Evolutionary conservation across 1,140 invertebrate genomes (phyloP).

Genomic region (Medauroidea extradentata): DNA sequence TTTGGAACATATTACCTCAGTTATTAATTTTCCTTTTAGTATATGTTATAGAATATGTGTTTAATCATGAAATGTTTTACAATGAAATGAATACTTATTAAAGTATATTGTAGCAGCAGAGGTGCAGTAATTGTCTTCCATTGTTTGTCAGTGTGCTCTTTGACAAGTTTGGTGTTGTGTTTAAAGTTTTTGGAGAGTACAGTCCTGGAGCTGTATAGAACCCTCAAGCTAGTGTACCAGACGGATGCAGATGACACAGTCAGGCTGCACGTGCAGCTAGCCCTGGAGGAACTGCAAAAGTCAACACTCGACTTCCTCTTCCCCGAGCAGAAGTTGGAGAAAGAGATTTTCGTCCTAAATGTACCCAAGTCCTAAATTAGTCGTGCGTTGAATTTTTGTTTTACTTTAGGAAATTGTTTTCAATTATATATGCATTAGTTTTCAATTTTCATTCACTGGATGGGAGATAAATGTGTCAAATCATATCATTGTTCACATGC

Average conservation of each 20-base stretch:
- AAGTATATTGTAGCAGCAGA: background rate
- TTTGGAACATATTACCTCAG: no score
- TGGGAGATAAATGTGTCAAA: no score
- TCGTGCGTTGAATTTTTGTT: no score
- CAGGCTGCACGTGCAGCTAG: slow-evolving; percentile 65
- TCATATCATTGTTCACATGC: no score
- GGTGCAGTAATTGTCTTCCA: background rate
- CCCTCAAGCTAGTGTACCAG: slow-evolving; percentile 59
- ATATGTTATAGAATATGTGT: no score
- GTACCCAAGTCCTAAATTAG: slow-evolving; percentile 1
- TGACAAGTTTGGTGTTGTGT: slow-evolving; percentile 10
- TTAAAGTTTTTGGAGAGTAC: slow-evolving; percentile 57
- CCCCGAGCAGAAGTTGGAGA: slow-evolving; percentile 52
- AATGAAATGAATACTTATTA: background rate
- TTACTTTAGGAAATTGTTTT: no score
- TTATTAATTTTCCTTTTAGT: no score
- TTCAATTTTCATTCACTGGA: no score
- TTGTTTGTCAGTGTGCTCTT: background rate
- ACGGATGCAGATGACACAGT: slow-evolving; percentile 63
- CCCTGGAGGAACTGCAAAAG: slow-evolving; percentile 69
- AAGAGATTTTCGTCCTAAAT: slow-evolving; percentile 51
- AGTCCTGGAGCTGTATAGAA: slow-evolving; percentile 63
- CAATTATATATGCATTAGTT: no score
- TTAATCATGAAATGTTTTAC: no score
- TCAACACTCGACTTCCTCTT: slow-evolving; percentile 61